Percentiles rank a stretch among this genome's conserved stretches.
phyloP scores from a whole-genome alignment of 2,888 invertebrate species.

The Helicoverpa assulta region DNA sequence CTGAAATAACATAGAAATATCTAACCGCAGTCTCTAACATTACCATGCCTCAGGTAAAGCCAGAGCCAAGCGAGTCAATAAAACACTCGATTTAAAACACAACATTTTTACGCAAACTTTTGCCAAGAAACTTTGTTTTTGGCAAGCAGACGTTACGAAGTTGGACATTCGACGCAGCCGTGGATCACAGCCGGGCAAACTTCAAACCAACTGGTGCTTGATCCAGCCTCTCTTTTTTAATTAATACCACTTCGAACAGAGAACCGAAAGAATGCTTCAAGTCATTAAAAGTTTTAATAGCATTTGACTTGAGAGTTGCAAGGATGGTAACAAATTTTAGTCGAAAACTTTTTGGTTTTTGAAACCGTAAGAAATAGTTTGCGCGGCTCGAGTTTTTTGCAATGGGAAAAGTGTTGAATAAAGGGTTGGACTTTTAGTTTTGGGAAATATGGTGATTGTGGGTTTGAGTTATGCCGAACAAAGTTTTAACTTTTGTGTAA shows the following conservation, averaged over 20 bases:
- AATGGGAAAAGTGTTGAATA: constrained; percentile 41
- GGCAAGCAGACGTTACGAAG: constrained; percentile 64
- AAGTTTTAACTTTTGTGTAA: constrained; percentile 9
- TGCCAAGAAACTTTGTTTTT: constrained; percentile 66
- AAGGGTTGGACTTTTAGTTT: constrained; percentile 38
- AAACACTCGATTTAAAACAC: constrained; percentile 59
- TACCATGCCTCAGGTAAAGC: constrained; percentile 16
- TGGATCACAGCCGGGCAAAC: constrained; percentile 69
- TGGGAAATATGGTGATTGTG: constrained; percentile 41
- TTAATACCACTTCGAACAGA: constrained; percentile 89
- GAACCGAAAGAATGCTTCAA: constrained; percentile 87
- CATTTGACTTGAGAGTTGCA: constrained; percentile 83
- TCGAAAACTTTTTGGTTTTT: constrained; percentile 77
- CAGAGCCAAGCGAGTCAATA: constrained; percentile 52
- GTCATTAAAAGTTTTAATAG: constrained; percentile 90
- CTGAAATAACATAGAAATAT: too few relatives aligned
- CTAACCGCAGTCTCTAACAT: too few relatives aligned
- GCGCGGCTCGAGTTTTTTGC: constrained; percentile 55
- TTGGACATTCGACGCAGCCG: constrained; percentile 63
- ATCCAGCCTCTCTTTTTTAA: constrained; percentile 87
- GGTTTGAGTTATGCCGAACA: constrained; percentile 19
- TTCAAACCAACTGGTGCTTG: constrained; percentile 75
- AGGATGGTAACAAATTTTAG: constrained; percentile 84
- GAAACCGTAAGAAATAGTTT: constrained; percentile 69
- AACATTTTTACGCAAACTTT: constrained; percentile 66